These are phyloP conservation scores for Enteromius paludinosus DNA, from an alignment of 2,797 vertebrate genomes.

Conservation along the genomic window DNA sequence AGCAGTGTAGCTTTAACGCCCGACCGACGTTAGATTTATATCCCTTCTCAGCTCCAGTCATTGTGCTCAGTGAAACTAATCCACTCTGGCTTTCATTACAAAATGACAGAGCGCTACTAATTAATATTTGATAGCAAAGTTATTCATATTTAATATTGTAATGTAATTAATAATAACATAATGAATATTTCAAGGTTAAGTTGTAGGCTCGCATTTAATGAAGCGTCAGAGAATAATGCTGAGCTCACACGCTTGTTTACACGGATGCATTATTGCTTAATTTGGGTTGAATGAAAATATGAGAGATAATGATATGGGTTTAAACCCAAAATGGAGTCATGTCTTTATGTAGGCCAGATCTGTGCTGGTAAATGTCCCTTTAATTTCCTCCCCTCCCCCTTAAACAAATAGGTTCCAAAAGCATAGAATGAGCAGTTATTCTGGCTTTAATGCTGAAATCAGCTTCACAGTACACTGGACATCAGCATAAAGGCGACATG, in stretches of 20 bases:
- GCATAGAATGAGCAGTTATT: constrained; percentile 21
- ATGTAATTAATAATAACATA: constrained; percentile 66
- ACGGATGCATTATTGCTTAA: constrained; percentile 35
- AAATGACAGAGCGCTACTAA: constrained; percentile 60
- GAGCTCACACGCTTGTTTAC: constrained; percentile 23
- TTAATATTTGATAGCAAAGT: constrained; percentile 63
- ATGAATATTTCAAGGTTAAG: constrained; percentile 64
- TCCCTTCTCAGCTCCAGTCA: constrained; percentile 44
- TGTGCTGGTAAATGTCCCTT: constrained; percentile 32
- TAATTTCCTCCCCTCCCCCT: constrained; percentile 14
- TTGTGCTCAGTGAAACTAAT: constrained; percentile 53
- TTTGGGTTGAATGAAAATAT: constrained; percentile 13
- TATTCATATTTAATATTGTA: constrained; percentile 64
- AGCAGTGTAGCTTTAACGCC: constrained; percentile 28
- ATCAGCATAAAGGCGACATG: constrained; percentile 12
- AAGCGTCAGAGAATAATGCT: constrained; percentile 32
- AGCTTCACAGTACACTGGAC: constrained; percentile 29
- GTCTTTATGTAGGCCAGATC: constrained; percentile 41
- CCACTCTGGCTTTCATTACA: constrained; percentile 60
- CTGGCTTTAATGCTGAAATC: constrained; percentile 17
- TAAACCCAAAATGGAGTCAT: constrained; percentile 21
- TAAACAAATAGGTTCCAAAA: constrained; percentile 20
- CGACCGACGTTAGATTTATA: constrained; percentile 38
- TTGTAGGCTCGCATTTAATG: constrained; percentile 47
- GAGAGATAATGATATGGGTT: constrained; percentile 34